phyloP scores from a whole-genome alignment of 2,888 invertebrate genomes.

The Argyra leucocephala region DNA sequence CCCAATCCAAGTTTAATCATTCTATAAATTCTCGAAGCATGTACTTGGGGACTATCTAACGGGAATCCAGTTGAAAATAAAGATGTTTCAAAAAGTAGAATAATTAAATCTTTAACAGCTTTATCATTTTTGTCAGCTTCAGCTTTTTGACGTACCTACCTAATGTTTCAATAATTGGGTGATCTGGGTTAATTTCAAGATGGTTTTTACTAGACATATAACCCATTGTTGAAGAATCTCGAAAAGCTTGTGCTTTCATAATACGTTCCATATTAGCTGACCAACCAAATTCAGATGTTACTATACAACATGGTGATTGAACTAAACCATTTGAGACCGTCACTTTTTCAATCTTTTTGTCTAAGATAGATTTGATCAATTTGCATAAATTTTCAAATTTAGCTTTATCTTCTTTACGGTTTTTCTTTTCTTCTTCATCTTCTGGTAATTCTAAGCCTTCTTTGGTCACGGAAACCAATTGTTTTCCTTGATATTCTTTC shows the following conservation, averaged over 20 bases:
- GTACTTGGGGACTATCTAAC: slow-evolving; percentile 89
- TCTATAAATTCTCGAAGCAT: no score
- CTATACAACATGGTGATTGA: slow-evolving; percentile 97
- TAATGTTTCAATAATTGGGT: slow-evolving; percentile 85
- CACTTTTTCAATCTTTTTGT: slow-evolving; percentile 97
- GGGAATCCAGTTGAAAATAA: slow-evolving; percentile 93
- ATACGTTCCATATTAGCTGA: slow-evolving; percentile 99
- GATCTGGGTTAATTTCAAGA: no score
- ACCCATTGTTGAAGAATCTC: slow-evolving; percentile 97
- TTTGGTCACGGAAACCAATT: slow-evolving; percentile 92
- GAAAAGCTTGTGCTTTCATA: slow-evolving; percentile 98
- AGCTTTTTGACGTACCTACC: slow-evolving; percentile 90
- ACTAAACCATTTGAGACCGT: slow-evolving; percentile 93
- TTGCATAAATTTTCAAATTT: slow-evolving; percentile 56
- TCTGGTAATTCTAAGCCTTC: slow-evolving; percentile 96
- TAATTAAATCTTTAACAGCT: slow-evolving; percentile 91
- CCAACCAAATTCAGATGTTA: slow-evolving; percentile 95
- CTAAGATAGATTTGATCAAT: slow-evolving; percentile 92
- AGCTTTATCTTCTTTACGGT: slow-evolving; percentile 74
- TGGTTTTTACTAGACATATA: slow-evolving; percentile 99
- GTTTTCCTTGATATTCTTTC: slow-evolving; percentile 95
- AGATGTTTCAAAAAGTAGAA: slow-evolving; percentile 91
- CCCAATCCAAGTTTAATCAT: slow-evolving; percentile 95
- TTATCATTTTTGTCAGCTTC: no score
- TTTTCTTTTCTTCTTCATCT: slow-evolving; percentile 95